Conservation (phyloP, 2,113 vertebrate species). For the Hiodon alosoides region DNA sequence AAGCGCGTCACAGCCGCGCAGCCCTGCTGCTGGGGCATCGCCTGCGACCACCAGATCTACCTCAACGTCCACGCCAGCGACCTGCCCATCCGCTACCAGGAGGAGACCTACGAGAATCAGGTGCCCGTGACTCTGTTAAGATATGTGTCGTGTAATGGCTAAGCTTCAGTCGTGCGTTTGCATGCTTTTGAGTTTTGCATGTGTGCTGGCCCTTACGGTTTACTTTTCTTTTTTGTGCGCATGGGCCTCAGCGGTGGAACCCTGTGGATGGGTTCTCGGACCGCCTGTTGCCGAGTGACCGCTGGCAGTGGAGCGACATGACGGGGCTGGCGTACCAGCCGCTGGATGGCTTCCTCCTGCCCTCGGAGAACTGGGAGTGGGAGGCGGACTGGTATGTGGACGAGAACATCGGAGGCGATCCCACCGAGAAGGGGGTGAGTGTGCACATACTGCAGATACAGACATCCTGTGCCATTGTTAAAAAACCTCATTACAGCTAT, state of each 20-base stretch:
- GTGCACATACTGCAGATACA: background rate
- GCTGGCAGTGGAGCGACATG: slow-evolving; percentile 95
- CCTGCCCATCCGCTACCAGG: slow-evolving; percentile 79
- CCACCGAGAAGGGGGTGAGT: slow-evolving; percentile 91
- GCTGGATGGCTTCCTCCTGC: slow-evolving; percentile 72
- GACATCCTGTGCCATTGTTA: no score
- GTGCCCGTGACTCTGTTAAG: slow-evolving; percentile 49
- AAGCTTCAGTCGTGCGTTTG: no score
- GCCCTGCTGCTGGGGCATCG: slow-evolving; percentile 92
- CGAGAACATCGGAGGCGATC: slow-evolving; percentile 91
- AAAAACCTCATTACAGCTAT: no score
- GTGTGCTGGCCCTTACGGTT: background rate
- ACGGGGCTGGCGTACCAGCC: slow-evolving; percentile 82
- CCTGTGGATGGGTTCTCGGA: slow-evolving; percentile 90
- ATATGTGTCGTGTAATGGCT: background rate
- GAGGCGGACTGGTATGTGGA: slow-evolving; percentile 93
- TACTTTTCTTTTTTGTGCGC: background rate
- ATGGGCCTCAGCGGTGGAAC: slow-evolving; percentile 82
- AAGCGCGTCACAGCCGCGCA: slow-evolving; percentile 77
- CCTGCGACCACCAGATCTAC: slow-evolving; percentile 84
- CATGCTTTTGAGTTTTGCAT: background rate
- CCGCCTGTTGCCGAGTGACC: slow-evolving; percentile 87
- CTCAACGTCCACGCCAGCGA: slow-evolving; percentile 79
- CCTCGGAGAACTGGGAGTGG: slow-evolving; percentile 92
- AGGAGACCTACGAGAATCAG: slow-evolving; percentile 95